Conservation (phyloP, 2,797 vertebrate species). For the Lutjanus argentimaculatus region DNA sequence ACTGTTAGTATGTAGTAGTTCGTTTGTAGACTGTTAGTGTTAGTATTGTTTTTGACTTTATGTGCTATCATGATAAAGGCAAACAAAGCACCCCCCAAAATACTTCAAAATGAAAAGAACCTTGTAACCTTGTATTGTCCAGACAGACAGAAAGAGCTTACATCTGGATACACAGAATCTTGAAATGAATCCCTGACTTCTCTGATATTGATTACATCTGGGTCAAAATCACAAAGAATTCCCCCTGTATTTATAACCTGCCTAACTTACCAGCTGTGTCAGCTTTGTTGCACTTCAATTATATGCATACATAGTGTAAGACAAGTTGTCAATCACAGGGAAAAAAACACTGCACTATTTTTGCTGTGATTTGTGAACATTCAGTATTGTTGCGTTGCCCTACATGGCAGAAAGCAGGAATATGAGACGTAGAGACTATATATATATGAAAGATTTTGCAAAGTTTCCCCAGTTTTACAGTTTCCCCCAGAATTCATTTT, state of each 20-base stretch:
- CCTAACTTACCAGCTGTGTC: constrained; percentile 27
- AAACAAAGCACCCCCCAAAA: too few species aligned
- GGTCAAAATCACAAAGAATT: constrained; percentile 23
- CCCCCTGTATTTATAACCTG: constrained; percentile 42
- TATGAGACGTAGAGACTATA: not conserved
- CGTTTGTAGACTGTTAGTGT: too few species aligned
- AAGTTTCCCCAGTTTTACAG: constrained; percentile 27
- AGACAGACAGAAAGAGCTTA: not conserved
- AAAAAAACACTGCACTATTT: constrained; percentile 3
- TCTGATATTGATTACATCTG: constrained; percentile 41
- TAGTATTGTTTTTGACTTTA: too few species aligned
- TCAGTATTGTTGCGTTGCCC: not conserved
- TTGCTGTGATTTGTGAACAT: constrained; percentile 29
- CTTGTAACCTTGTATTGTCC: too few species aligned
- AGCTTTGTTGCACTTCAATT: constrained; percentile 31
- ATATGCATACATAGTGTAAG: constrained; percentile 11
- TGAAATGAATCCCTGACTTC: not conserved
- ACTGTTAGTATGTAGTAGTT: too few species aligned
- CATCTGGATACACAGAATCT: not conserved
- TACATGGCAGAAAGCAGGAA: constrained; percentile 21
- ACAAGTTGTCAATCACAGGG: constrained; percentile 47
- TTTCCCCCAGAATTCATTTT: constrained; percentile 18
- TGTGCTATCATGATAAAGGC: too few species aligned
- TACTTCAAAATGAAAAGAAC: too few species aligned
- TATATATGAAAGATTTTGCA: constrained; percentile 15